Evolutionary conservation across 2,888 invertebrate genomes (phyloP), one percentile per base, ranked within the genome.

Genomic region (Trichacis sp.): DNA sequence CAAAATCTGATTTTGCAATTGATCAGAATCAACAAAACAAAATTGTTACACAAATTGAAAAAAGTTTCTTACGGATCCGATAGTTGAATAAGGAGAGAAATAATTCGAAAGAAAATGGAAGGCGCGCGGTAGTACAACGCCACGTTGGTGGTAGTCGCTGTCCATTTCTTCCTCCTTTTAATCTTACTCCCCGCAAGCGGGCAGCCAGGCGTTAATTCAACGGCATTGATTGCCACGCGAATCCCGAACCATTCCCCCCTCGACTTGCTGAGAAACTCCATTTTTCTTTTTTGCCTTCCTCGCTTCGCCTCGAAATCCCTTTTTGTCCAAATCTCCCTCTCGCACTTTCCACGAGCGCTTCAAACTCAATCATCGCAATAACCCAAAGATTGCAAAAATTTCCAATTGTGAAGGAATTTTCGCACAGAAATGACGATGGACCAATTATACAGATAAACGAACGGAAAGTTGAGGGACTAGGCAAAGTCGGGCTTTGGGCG

Each of bases 201-300:
- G 77, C 81, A 82, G 81, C 78, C 82, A 80, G 83, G 82, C 82
- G 83, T 83, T 83, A 83, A 83, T 82, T 83, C 82, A 80, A 77
- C 81, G 77, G 83, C 83, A 83, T 83, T 83, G 83, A 83, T 82
- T 83, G 81, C 81, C 79, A 78, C 79, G 74, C 78, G 79, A 79
- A 76, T 73, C 75, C 73, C 73, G 74, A 67, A 64, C 74, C 75
- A 65, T 56, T 64, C 55, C 38, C 67, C 64, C 69, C 71, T 57
- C 68, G 55, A 49, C 58, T 56, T 64, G 61, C 58, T 43, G 29
- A 30, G 29, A 29, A 38, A 24, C 24, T 46, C 46, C 46, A 20
- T 12, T 50, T 29, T 45, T 48, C 57, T 55, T 62, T 62, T 50
- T 49, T 56, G 47, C 54, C 46, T 43, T 54, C 48, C 40, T 40